These are phyloP conservation scores for Penelope pileata DNA, from an alignment of 2,113 vertebrate species.

Conservation along the genomic window DNA sequence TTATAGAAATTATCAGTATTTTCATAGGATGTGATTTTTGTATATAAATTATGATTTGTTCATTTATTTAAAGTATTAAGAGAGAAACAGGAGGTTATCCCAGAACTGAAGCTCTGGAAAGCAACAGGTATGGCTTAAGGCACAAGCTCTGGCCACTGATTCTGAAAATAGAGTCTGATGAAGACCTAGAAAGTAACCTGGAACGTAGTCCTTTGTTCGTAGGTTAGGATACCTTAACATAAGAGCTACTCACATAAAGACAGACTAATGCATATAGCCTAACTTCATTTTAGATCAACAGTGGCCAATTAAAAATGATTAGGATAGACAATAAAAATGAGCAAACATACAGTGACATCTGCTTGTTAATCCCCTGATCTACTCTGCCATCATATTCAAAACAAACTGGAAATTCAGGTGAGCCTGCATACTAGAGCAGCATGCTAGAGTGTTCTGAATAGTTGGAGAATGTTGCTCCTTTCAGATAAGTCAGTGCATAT, in stretches of 20 bases:
- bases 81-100: background rate
- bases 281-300: background rate
- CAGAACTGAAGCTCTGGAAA: background rate
- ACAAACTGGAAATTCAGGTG: slow-evolving; percentile 29
- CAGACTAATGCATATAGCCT: background rate
- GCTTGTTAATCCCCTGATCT: background rate
- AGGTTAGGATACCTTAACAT: background rate
- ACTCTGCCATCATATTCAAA: background rate
- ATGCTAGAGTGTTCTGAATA: background rate
- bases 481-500: background rate
- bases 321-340: background rate
- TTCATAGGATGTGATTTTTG: background rate
- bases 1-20: background rate
- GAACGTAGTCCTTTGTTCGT: too few species aligned
- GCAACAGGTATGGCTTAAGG: background rate
- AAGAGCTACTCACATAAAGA: background rate
- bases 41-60: background rate
- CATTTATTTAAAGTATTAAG: background rate
- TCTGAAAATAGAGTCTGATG: background rate
- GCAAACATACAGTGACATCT: background rate
- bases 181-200: background rate
- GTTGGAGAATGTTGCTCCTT: background rate
- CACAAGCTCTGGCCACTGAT: background rate
- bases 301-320: background rate
- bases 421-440: background rate